Evolutionary conservation across 2,797 vertebrate genomes (phyloP).

Genomic region (Leuciscus waleckii): DNA sequence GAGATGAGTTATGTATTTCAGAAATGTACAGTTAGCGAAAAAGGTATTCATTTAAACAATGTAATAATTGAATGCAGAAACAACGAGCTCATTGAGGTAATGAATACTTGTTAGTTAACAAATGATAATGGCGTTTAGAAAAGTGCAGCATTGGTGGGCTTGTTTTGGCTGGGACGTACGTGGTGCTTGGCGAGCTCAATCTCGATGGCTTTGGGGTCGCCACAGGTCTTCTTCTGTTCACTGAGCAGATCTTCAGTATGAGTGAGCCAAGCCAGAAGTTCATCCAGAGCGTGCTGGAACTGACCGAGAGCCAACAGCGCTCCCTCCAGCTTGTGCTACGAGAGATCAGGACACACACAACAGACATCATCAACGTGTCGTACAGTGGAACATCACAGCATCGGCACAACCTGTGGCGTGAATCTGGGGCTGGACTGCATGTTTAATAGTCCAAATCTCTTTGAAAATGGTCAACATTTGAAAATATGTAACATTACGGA

Average conservation of each 20-base stretch:
- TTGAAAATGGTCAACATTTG: background rate
- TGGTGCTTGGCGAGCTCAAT: constrained; percentile 98
- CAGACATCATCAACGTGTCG: constrained; percentile 43
- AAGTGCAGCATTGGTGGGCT: background rate
- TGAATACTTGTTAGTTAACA: too few relatives aligned
- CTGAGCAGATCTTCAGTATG: constrained; percentile 93
- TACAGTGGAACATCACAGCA: background rate
- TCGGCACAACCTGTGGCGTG: background rate
- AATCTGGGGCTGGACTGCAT: background rate
- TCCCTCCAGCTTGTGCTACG: constrained; percentile 96
- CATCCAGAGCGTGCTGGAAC: constrained; percentile 97
- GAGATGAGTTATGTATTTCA: too few relatives aligned
- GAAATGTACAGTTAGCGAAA: too few relatives aligned
- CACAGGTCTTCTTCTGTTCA: constrained; percentile 91
- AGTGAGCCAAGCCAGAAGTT: constrained; percentile 93
- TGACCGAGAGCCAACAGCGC: constrained; percentile 95
- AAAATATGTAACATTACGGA: background rate
- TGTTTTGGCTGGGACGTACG: constrained; percentile 70
- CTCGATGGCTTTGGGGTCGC: constrained; percentile 97
- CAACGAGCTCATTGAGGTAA: too few relatives aligned
- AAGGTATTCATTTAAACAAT: too few relatives aligned
- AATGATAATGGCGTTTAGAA: too few relatives aligned
- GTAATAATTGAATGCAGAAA: too few relatives aligned
- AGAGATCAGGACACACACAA: constrained; percentile 55
- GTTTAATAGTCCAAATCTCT: background rate